Percentiles rank a stretch among this genome's conserved stretches.
phyloP scores from a whole-genome alignment of 1,140 invertebrate species.

The Drosophila albomicans region DNA sequence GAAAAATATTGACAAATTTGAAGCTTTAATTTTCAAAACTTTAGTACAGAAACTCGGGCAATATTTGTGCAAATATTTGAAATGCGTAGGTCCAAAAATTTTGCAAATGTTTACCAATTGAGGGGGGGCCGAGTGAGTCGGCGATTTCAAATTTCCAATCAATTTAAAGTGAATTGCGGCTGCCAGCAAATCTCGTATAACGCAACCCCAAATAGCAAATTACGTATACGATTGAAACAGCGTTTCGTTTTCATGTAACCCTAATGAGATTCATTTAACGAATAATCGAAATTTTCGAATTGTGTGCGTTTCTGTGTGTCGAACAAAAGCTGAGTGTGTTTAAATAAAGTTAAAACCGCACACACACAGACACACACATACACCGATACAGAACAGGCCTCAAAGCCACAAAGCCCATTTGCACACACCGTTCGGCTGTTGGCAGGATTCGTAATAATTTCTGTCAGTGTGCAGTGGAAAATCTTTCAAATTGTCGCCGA shows the following conservation, averaged over 20 bases:
- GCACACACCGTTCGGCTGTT: background rate
- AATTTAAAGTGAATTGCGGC: constrained; percentile 25
- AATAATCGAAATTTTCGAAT: constrained; percentile 21
- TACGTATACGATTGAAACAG: constrained; percentile 1
- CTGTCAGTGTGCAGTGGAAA: constrained; percentile 23
- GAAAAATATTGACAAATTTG: no score
- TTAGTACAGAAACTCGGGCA: no score
- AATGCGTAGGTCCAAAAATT: background rate
- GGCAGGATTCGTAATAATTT: constrained; percentile 55
- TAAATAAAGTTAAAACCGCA: background rate
- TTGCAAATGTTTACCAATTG: background rate
- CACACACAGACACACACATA: background rate
- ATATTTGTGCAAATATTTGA: background rate
- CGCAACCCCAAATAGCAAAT: constrained; percentile 20
- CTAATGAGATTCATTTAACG: constrained; percentile 45
- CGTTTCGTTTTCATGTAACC: background rate
- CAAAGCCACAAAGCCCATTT: constrained; percentile 14
- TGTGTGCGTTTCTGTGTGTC: background rate
- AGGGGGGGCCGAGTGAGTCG: background rate
- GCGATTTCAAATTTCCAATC: constrained; percentile 3
- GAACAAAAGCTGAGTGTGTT: background rate
- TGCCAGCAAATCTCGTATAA: constrained; percentile 2
- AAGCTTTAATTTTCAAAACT: no score
- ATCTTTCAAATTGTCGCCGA: constrained; percentile 65
- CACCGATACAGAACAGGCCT: background rate